Conservation (phyloP, 2,113 vertebrate genomes). For the Cottus gobio region DNA sequence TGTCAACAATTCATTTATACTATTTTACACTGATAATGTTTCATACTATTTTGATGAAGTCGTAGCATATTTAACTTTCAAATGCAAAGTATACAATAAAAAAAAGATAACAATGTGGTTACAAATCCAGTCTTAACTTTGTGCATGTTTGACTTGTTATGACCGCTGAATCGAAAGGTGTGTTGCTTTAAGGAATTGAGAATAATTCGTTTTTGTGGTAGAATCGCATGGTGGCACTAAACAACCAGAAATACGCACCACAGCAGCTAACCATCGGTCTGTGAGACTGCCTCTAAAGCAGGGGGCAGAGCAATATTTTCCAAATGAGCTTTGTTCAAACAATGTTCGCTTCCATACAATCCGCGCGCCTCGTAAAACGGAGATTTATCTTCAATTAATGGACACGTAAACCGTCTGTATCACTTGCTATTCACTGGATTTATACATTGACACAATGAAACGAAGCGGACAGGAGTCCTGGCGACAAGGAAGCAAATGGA, state of each 20-base stretch:
- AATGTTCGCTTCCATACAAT: not conserved
- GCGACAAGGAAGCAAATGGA: not conserved
- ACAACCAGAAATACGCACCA: constrained; percentile 26
- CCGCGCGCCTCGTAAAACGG: not conserved
- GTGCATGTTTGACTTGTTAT: not conserved
- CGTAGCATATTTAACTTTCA: not conserved
- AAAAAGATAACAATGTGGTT: not conserved
- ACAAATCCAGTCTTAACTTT: not conserved
- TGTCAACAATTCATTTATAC: too few relatives aligned
- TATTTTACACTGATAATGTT: not conserved
- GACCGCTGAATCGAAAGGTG: not conserved
- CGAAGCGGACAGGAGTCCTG: constrained; percentile 30
- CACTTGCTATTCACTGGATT: not conserved
- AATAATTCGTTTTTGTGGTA: not conserved
- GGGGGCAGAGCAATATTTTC: not conserved
- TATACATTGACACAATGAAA: constrained; percentile 50
- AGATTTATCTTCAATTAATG: not conserved
- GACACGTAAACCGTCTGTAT: not conserved
- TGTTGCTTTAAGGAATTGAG: not conserved
- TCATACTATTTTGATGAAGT: not conserved
- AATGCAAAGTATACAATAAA: not conserved
- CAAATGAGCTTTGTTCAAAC: not conserved
- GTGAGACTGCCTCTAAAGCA: not conserved
- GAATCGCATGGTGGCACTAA: constrained; percentile 40
- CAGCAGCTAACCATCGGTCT: not conserved